Conservation (phyloP, 2,888 invertebrate species). For the Shargacucullia verbasci region DNA sequence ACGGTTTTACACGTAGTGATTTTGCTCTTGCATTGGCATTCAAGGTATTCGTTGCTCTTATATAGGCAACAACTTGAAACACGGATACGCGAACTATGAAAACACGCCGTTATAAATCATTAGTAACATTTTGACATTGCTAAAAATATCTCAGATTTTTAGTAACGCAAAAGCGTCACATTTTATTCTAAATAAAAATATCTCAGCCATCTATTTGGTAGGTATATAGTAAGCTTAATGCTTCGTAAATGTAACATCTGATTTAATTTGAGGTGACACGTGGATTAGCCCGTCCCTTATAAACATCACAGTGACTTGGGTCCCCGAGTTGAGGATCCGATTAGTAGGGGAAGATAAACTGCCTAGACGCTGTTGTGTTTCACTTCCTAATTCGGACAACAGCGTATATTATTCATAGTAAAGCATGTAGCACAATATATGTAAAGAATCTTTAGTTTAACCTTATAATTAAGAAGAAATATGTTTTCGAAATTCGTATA, state of each 20-base stretch:
- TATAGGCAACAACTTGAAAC: too few species aligned
- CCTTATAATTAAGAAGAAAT: too few species aligned
- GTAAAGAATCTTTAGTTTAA: too few species aligned
- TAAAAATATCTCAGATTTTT: too few species aligned
- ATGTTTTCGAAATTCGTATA: too few species aligned
- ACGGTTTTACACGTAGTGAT: too few species aligned
- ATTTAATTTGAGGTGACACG: constrained; percentile 51
- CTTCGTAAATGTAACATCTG: constrained; percentile 46
- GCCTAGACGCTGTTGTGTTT: constrained; percentile 32
- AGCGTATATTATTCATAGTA: constrained; percentile 25
- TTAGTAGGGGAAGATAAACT: constrained; percentile 49
- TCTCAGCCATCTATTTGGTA: constrained; percentile 1
- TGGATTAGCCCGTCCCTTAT: constrained; percentile 47
- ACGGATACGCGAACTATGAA: too few species aligned
- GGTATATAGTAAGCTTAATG: constrained; percentile 30
- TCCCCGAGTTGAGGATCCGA: constrained; percentile 41
- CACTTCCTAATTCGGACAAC: constrained; percentile 26
- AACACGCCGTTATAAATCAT: too few species aligned
- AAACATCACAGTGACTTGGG: constrained; percentile 49
- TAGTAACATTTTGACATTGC: too few species aligned
- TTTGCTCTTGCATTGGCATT: too few species aligned
- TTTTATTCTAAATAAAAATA: neutral
- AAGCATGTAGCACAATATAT: constrained; percentile 7
- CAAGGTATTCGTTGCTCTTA: too few species aligned
- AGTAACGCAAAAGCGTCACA: neutral